Evolutionary conservation across 1,140 invertebrate genomes (phyloP), one percentile per base, ranked within the genome.

Genomic region (Pseudachorutes palmiensis): DNA sequence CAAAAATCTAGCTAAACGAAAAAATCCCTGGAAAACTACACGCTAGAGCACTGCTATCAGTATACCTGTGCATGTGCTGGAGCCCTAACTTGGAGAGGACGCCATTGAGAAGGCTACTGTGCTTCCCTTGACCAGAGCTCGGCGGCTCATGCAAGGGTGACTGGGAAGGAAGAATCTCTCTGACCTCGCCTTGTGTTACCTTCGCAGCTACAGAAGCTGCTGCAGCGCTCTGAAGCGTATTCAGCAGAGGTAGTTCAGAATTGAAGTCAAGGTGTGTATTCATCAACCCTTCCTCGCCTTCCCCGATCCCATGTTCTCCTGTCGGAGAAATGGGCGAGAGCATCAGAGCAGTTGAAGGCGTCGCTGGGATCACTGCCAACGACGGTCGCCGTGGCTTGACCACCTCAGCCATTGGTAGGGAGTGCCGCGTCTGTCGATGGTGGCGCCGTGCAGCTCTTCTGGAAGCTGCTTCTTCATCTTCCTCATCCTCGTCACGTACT

Each of bases 401-500:
- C 16, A 22, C 22, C 16, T 24, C 24, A 2, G 32, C 16, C 31
- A n/a, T 30, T 28, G 33, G 41, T 2, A 30, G 59, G 22, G 24
- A n/a, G 33, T 57, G 32, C 16, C 32, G 55, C 2, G 45, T 28
- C 14, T 65, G 64, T 12, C 31, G n/a, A 33, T 60, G n/a, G n/a
- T n/a, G 65, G 31, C 51, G 65, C 9, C 30, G 49, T 3, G 36
- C 24, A 49, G 14, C 29, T 30, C 29, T 33, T 41, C 57, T 67
- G 33, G 26, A 63, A 62, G 2, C 29, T 49, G 32, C 49, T 16
- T 28, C 41, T 33, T 58, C 71, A 2, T 67, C 67, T n/a, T 55
- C 64, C 5, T 66, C 63, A 2, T 64, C 64, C 41, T 71, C 69
- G 26, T 68, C 64, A 48, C 58, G 29, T 28, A 64, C 63, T 49